Conservation (phyloP, 1,140 invertebrate species). For the Chelonus insularis region DNA sequence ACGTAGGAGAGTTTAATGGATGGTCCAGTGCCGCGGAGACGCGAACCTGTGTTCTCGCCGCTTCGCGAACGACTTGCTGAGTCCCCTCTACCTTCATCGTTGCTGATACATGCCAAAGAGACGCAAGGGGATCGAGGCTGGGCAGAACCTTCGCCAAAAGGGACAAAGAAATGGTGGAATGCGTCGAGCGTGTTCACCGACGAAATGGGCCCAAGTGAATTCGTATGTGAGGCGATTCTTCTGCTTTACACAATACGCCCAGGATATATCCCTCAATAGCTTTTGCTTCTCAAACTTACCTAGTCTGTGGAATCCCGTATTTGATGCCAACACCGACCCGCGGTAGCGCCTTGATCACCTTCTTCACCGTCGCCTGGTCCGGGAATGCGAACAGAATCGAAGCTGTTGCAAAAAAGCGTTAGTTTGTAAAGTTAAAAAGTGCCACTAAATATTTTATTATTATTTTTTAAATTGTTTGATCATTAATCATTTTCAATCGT, state of each 20-base stretch:
- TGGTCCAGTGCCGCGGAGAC: constrained; percentile 45
- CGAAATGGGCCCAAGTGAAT: constrained; percentile 20
- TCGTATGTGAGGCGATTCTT: constrained; percentile 3
- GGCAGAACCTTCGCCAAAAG: constrained; percentile 13
- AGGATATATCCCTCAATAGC: neutral
- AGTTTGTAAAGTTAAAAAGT: constrained; percentile 33
- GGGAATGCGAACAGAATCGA: constrained; percentile 98
- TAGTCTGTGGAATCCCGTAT: constrained; percentile 97
- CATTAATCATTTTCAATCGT: neutral
- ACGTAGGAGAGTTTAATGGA: constrained; percentile 51
- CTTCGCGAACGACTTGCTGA: constrained; percentile 29
- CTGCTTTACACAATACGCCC: neutral
- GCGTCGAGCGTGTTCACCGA: constrained; percentile 39
- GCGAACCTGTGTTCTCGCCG: constrained; percentile 55
- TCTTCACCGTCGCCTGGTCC: constrained; percentile 95
- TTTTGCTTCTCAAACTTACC: constrained; percentile 63
- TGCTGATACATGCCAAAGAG: neutral
- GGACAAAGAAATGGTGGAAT: constrained; percentile 44
- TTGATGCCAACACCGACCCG: constrained; percentile 99
- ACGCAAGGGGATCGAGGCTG: neutral
- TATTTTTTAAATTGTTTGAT: neutral
- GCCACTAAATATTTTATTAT: neutral
- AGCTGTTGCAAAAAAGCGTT: constrained; percentile 68
- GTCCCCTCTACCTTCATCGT: constrained; percentile 5
- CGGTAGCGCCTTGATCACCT: constrained; percentile 96